Evolutionary conservation across 1,140 invertebrate species (phyloP).

Genomic region (Drosophila ercepeae): DNA sequence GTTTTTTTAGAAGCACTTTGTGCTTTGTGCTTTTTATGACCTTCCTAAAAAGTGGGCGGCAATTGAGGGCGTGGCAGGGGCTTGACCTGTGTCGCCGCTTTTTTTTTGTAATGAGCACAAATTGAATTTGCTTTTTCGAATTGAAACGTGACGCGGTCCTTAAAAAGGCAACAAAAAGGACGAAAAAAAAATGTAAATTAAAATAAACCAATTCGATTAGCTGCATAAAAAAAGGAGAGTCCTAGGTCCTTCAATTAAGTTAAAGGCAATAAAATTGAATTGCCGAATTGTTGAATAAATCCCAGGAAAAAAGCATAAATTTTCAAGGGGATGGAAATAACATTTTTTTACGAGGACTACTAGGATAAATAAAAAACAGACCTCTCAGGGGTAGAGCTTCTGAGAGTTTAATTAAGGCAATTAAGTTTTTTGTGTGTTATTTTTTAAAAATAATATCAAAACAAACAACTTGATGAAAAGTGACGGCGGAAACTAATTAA

Average conservation of each 20-base stretch:
- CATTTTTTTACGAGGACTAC: no score
- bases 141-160: constrained; percentile 31
- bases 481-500: constrained; percentile 4
- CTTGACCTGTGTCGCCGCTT: constrained; percentile 19
- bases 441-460: background rate
- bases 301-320: background rate
- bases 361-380: no score
- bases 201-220: constrained; percentile 58
- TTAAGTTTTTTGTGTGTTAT: background rate
- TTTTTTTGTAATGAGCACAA: constrained; percentile 40
- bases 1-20: constrained; percentile 2
- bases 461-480: constrained; percentile 1
- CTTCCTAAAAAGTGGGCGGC: background rate
- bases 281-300: background rate
- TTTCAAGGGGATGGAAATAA: no score
- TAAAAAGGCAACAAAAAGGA: background rate
- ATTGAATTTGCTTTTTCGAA: constrained; percentile 36
- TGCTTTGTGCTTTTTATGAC: constrained; percentile 28
- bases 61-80: background rate
- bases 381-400: no score
- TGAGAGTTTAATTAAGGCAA: background rate
- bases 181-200: constrained; percentile 43
- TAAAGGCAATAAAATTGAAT: constrained; percentile 4
- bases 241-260: constrained; percentile 18
- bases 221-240: background rate